Conservation (phyloP, 2,113 vertebrate genomes). For the Melozone crissalis region DNA sequence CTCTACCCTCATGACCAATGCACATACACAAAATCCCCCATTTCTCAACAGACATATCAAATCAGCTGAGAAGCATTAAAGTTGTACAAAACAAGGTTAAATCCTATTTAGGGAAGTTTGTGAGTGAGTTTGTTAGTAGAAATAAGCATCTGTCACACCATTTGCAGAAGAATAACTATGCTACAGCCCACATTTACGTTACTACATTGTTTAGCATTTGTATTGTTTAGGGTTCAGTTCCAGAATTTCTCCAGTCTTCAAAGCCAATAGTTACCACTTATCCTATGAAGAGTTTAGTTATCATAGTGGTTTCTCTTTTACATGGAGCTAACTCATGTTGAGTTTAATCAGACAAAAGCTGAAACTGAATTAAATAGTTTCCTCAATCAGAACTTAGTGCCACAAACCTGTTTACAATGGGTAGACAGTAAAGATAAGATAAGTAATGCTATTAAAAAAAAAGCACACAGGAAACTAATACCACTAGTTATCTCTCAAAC, state of each 20-base stretch:
- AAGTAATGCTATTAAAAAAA: constrained; percentile 17
- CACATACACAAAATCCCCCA: neutral
- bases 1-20: neutral
- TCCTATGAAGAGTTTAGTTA: neutral
- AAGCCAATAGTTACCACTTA: neutral
- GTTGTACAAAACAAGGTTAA: neutral
- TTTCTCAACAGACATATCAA: neutral
- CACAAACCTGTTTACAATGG: constrained; percentile 53
- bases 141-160: neutral
- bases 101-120: neutral
- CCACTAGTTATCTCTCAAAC: constrained; percentile 44
- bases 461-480: constrained; percentile 37
- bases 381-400: constrained; percentile 30
- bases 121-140: neutral
- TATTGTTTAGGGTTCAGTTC: neutral
- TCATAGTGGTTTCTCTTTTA: neutral
- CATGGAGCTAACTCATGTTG: neutral
- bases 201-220: neutral
- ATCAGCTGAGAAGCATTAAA: neutral
- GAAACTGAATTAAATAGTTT: constrained; percentile 54
- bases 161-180: neutral
- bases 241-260: neutral
- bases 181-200: neutral
- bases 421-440: constrained; percentile 57
- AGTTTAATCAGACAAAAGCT: constrained; percentile 1